Percentiles rank a stretch among this genome's conserved stretches.
These are phyloP conservation scores for Lepidonotus clava DNA, from an alignment of 2,888 invertebrate genomes.

Conservation along the genomic window DNA sequence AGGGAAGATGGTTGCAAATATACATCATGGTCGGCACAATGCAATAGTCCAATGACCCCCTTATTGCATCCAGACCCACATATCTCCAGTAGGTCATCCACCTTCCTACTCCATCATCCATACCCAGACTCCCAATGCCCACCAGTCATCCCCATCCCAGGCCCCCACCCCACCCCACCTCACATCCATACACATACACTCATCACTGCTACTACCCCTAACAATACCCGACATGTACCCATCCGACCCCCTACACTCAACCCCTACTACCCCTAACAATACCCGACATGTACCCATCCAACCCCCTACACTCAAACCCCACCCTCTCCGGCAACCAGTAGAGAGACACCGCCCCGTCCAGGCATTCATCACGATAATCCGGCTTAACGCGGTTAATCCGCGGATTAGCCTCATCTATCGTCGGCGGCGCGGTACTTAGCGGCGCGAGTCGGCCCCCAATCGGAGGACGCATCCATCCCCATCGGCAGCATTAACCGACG, in stretches of 20 bases:
- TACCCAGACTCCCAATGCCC: not conserved
- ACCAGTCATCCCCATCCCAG: too few relatives aligned
- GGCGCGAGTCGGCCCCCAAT: not conserved
- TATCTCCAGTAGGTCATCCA: not conserved
- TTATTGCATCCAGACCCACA: too few relatives aligned
- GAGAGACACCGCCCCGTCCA: not conserved
- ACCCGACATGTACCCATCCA: too few relatives aligned
- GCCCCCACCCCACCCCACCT: not conserved
- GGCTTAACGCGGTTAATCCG: not conserved
- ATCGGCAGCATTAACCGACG: slow-evolving; percentile 6
- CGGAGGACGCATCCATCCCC: slow-evolving; percentile 4
- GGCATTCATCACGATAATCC: slow-evolving; percentile 28
- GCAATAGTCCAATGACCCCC: too few relatives aligned
- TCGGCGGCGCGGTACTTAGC: slow-evolving; percentile 37
- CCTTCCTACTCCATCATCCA: not conserved
- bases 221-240: too few relatives aligned
- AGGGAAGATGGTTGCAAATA: too few relatives aligned
- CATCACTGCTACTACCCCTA: not conserved
- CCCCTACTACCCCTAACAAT: too few relatives aligned
- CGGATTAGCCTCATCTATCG: slow-evolving; percentile 14
- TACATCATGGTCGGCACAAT: too few relatives aligned
- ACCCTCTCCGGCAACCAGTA: too few relatives aligned
- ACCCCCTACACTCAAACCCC: too few relatives aligned
- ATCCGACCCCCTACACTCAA: too few relatives aligned
- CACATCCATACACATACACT: not conserved